Conservation (phyloP, 2,797 vertebrate species). For the Crenuchus spilurus region DNA sequence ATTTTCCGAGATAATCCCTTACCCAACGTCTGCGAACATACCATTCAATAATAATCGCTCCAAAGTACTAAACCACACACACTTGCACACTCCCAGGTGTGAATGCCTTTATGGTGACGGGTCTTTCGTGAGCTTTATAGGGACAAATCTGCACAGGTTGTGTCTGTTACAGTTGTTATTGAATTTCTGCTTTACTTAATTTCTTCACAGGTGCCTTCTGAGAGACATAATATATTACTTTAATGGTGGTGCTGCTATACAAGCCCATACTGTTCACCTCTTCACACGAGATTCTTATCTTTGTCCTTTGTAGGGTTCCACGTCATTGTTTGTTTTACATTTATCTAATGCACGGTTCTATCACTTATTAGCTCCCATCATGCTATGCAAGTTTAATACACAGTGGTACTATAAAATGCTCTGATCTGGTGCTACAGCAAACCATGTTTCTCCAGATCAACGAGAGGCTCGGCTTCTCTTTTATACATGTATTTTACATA, state of each 20-base stretch:
- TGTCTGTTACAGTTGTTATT: slow-evolving; percentile 49
- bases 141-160: slow-evolving; percentile 69
- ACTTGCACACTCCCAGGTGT: slow-evolving; percentile 62
- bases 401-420: not conserved
- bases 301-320: not conserved
- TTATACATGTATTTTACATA: not conserved
- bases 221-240: not conserved
- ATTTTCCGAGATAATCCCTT: slow-evolving; percentile 75
- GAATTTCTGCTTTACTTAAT: not conserved
- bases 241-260: slow-evolving; percentile 9
- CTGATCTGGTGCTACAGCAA: not conserved
- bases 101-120: slow-evolving; percentile 71
- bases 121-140: slow-evolving; percentile 54
- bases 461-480: not conserved
- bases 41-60: slow-evolving; percentile 35
- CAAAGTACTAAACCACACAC: slow-evolving; percentile 22
- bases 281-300: not conserved
- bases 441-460: not conserved
- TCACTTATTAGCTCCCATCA: not conserved
- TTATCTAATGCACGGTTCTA: not conserved
- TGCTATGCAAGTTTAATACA: not conserved
- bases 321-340: not conserved
- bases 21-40: slow-evolving; percentile 47
- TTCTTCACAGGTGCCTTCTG: not conserved
- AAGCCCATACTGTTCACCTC: not conserved